Conservation (phyloP, 1,140 invertebrate species). For the Coptotermes formosanus region DNA sequence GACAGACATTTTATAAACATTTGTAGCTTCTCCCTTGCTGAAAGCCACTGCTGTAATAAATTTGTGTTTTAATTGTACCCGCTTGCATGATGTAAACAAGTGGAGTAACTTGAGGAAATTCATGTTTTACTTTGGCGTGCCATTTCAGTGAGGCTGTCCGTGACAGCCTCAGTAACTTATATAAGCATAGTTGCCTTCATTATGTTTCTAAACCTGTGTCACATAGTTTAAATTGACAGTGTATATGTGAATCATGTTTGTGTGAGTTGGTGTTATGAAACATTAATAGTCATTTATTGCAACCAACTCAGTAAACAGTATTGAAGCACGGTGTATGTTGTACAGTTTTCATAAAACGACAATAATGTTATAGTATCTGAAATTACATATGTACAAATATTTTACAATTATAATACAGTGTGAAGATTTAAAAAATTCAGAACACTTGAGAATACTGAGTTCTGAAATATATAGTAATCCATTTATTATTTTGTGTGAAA, state of each 20-base stretch:
- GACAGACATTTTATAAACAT: too few species aligned
- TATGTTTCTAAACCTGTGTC: not conserved
- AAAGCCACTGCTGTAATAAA: not conserved
- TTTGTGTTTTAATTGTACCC: not conserved
- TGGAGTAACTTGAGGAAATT: not conserved
- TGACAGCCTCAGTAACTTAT: not conserved
- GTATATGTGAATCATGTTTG: not conserved
- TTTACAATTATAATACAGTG: not conserved
- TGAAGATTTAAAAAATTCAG: not conserved
- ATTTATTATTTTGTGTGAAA: not conserved
- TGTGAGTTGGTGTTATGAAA: not conserved
- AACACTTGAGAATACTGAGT: not conserved
- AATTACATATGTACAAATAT: not conserved
- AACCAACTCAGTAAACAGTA: not conserved
- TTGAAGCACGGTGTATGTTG: not conserved
- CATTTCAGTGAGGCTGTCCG: not conserved
- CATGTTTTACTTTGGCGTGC: not conserved
- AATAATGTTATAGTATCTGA: not conserved
- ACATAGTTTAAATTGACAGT: not conserved
- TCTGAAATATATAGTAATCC: not conserved
- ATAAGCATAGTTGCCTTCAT: not conserved
- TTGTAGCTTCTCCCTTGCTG: not conserved
- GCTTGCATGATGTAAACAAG: not conserved
- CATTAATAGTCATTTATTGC: not conserved
- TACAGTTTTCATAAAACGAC: conserved; percentile 17